Percentiles rank a stretch among this genome's conserved stretches.
phyloP scores from a whole-genome alignment of 1,140 invertebrate species.

The Macrobrachium rosenbergii region DNA sequence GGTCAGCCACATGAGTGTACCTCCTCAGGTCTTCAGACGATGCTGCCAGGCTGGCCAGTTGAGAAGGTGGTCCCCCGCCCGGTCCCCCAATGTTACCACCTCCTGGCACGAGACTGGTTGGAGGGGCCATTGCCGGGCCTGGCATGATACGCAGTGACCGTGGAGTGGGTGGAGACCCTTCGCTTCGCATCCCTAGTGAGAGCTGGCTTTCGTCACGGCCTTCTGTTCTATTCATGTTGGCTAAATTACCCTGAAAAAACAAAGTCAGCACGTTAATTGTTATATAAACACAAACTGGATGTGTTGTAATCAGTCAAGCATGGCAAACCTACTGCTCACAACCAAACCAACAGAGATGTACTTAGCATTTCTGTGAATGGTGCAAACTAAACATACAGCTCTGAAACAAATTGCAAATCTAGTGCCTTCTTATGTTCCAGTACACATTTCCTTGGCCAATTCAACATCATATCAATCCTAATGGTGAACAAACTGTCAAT shows the following conservation, averaged over 20 bases:
- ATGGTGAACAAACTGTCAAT: no score
- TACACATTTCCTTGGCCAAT: no score
- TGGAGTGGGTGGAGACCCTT: slow-evolving; percentile 85
- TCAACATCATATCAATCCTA: no score
- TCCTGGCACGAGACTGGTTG: slow-evolving; percentile 48
- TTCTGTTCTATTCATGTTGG: slow-evolving; percentile 67
- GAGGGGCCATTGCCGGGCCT: slow-evolving; percentile 44
- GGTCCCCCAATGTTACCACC: slow-evolving; percentile 42
- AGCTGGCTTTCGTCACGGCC: slow-evolving; percentile 78
- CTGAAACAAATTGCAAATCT: no score
- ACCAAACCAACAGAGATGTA: background rate
- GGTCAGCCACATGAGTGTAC: slow-evolving; percentile 66
- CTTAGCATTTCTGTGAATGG: background rate
- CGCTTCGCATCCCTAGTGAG: slow-evolving; percentile 75
- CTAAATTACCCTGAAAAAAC: slow-evolving; percentile 59
- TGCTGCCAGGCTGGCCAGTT: slow-evolving; percentile 44
- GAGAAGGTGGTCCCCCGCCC: slow-evolving; percentile 32
- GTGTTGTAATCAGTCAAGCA: background rate
- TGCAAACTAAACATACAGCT: background rate
- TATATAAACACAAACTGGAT: background rate
- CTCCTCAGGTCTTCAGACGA: slow-evolving; percentile 65
- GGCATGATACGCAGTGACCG: slow-evolving; percentile 78
- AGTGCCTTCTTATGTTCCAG: no score
- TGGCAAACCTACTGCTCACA: background rate
- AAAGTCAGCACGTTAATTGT: background rate